Evolutionary conservation across 2,113 vertebrate species (phyloP).

Genomic region (Speoplatyrhinus poulsoni): DNA sequence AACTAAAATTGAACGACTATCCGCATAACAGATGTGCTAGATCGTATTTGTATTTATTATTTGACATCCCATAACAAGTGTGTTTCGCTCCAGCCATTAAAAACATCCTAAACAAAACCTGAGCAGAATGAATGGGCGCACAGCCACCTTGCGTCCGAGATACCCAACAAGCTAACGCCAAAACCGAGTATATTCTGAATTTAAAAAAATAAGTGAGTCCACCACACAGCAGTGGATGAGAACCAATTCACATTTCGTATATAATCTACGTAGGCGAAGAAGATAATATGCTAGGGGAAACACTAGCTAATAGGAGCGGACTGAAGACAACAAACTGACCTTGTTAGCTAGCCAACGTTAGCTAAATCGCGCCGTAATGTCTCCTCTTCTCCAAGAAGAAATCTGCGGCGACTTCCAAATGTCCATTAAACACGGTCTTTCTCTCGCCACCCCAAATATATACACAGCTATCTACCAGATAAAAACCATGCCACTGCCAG

Average conservation of each 20-base stretch:
- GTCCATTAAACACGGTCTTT: constrained; percentile 60
- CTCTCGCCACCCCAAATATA: constrained; percentile 2
- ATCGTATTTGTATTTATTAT: not conserved
- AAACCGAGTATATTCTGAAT: not conserved
- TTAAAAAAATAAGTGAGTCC: constrained; percentile 20
- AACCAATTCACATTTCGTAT: not conserved
- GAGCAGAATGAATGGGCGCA: constrained; percentile 12
- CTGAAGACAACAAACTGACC: constrained; percentile 66
- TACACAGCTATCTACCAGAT: not conserved
- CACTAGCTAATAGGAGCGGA: not conserved
- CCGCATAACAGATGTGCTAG: not conserved
- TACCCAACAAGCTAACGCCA: constrained; percentile 51
- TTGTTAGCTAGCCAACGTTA: constrained; percentile 74
- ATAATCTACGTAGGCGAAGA: not conserved
- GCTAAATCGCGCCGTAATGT: constrained; percentile 56
- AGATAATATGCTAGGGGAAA: not conserved
- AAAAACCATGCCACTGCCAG: not conserved
- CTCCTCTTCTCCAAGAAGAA: constrained; percentile 54
- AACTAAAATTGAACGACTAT: too few relatives aligned
- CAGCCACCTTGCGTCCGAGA: constrained; percentile 34
- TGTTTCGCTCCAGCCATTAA: constrained; percentile 10
- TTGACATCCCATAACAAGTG: not conserved
- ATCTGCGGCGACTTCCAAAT: constrained; percentile 50
- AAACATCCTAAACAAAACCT: constrained; percentile 25
- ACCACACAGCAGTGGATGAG: constrained; percentile 1